Evolutionary conservation across 2,888 invertebrate species (phyloP).

Genomic region (Phengaris arion): DNA sequence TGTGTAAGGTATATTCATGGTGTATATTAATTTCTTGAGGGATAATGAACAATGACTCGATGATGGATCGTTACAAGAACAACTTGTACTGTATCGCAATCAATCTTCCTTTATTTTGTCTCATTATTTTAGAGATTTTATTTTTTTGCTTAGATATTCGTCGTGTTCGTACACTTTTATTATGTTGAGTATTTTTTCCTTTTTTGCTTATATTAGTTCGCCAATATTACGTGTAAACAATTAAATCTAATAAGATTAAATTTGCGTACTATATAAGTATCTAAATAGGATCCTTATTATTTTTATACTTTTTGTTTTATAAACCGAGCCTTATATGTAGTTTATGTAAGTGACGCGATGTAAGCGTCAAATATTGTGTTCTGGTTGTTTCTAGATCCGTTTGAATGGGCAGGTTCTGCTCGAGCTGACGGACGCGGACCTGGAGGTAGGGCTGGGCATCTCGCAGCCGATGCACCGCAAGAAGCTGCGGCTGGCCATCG

Average conservation of each 20-base stretch:
- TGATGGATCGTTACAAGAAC: conserved; percentile 26
- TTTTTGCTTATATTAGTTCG: background rate
- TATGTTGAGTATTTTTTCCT: background rate
- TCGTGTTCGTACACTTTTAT: background rate
- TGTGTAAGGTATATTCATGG: background rate
- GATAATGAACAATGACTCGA: conserved; percentile 22
- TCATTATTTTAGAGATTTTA: background rate
- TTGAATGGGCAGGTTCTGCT: conserved; percentile 90
- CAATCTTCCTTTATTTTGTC: conserved; percentile 21
- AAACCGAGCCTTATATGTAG: conserved; percentile 13
- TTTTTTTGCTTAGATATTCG: background rate
- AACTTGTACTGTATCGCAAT: conserved; percentile 19
- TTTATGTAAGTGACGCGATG: conserved; percentile 57
- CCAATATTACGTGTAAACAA: background rate
- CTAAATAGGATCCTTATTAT: background rate
- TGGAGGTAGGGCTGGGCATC: conserved; percentile 94
- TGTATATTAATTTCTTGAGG: conserved; percentile 9
- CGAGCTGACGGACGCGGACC: conserved; percentile 93
- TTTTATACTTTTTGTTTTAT: background rate
- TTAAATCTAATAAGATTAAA: background rate
- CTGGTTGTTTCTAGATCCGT: conserved; percentile 83
- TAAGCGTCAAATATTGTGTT: conserved; percentile 79
- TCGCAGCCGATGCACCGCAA: conserved; percentile 95
- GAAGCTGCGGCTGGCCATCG: conserved; percentile 94
- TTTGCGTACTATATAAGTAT: background rate